Percentiles rank a stretch among this genome's conserved stretches.
Conservation (phyloP, 2,888 invertebrate species). For the Lithophane ornitopus region DNA sequence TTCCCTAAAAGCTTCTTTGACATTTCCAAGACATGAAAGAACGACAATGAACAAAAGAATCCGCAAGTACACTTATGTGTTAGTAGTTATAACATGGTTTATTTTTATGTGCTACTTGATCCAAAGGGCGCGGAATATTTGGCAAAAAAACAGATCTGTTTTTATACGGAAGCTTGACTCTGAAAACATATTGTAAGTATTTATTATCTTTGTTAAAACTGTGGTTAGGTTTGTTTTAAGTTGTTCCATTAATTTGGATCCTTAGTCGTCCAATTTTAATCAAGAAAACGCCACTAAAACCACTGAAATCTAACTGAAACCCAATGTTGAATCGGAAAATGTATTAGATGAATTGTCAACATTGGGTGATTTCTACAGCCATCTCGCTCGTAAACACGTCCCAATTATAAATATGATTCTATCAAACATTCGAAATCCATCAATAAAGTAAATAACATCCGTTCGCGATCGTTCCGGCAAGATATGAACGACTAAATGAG, state of each 20-base stretch:
- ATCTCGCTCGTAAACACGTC: conserved; percentile 39
- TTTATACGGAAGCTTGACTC: conserved; percentile 10
- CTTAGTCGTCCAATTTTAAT: conserved; percentile 11
- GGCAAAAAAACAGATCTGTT: conserved; percentile 9
- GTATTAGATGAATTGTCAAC: conserved; percentile 37
- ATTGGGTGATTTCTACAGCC: conserved; percentile 31
- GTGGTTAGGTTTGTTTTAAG: conserved; percentile 6
- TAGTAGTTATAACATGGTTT: conserved; percentile 40
- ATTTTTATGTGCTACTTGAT: conserved; percentile 39
- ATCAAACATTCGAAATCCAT: conserved; percentile 56
- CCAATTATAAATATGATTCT: conserved; percentile 53
- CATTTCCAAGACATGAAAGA: conserved; percentile 34
- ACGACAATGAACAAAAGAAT: conserved; percentile 48
- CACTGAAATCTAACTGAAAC: conserved; percentile 1
- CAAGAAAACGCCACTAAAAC: conserved; percentile 4
- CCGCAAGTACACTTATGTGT: conserved; percentile 35
- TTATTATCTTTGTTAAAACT: conserved; percentile 1
- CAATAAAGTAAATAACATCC: conserved; percentile 67
- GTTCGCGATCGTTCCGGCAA: conserved; percentile 52
- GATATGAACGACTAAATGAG: conserved; percentile 59
- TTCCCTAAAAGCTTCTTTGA: conserved; percentile 31
- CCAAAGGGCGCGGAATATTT: conserved; percentile 21
- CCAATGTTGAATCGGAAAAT: conserved; percentile 16
- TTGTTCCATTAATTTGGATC: conserved; percentile 5
- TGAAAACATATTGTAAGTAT: conserved; percentile 23